Percentiles rank a stretch among this genome's conserved stretches.
Evolutionary conservation across 2,888 invertebrate genomes (phyloP).

Genomic region (Lottia scabra): DNA sequence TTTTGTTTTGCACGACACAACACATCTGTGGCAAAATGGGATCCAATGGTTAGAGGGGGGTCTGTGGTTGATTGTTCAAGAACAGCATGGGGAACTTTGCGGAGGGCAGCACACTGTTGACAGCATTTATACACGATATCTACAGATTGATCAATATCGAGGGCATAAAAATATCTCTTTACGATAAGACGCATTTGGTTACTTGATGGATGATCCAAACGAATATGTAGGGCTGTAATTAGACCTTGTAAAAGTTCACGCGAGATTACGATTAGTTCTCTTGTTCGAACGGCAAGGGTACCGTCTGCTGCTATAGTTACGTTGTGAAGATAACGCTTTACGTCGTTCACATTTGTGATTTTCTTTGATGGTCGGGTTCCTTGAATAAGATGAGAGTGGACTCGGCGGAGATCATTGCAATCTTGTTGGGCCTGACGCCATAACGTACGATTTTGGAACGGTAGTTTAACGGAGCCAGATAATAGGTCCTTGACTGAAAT

Average conservation of each 20-base stretch:
- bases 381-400: slow-evolving; percentile 30
- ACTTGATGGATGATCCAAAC: slow-evolving; percentile 33
- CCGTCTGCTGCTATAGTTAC: too few relatives aligned
- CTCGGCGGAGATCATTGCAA: slow-evolving; percentile 28
- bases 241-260: slow-evolving; percentile 34
- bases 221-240: slow-evolving; percentile 33
- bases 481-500: slow-evolving; percentile 13
- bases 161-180: slow-evolving; percentile 35
- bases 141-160: slow-evolving; percentile 34
- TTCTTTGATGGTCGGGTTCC: slow-evolving; percentile 27
- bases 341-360: not conserved
- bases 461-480: slow-evolving; percentile 12
- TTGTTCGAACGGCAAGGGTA: too few relatives aligned
- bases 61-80: not conserved
- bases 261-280: slow-evolving; percentile 38
- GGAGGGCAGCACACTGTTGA: slow-evolving; percentile 23
- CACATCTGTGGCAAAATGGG: slow-evolving; percentile 28
- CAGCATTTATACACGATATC: slow-evolving; percentile 13
- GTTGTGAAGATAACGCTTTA: too few relatives aligned
- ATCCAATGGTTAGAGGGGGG: not conserved
- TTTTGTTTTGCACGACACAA: slow-evolving; percentile 29
- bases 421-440: slow-evolving; percentile 30
- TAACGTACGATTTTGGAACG: slow-evolving; percentile 24
- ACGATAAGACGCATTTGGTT: slow-evolving; percentile 20
- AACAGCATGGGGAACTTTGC: slow-evolving; percentile 5